These are phyloP conservation scores for Chelidonichthys spinosus DNA, from an alignment of 2,797 vertebrate species.

Conservation along the genomic window DNA sequence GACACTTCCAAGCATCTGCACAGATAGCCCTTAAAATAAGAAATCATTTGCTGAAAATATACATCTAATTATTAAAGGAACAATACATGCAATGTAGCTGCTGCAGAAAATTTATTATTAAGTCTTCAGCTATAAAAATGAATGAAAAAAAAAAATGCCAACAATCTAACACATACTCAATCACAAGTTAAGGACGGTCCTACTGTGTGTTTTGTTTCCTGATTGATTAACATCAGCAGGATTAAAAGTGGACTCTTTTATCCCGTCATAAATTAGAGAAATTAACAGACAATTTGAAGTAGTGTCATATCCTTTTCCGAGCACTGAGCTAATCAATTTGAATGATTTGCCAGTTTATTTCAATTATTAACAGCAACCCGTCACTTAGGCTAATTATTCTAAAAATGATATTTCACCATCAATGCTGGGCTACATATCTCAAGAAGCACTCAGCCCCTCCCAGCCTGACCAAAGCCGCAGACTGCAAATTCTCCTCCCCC, in stretches of 20 bases:
- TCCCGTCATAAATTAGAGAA: conserved; percentile 62
- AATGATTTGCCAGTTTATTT: conserved; percentile 79
- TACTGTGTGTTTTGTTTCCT: conserved; percentile 7
- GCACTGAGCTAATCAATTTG: conserved; percentile 75
- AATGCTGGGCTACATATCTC: conserved; percentile 67
- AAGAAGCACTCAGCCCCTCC: conserved; percentile 68
- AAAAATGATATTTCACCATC: conserved; percentile 83
- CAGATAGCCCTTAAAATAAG: neutral
- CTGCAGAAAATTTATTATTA: neutral
- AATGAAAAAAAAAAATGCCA: neutral
- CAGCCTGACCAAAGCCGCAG: conserved; percentile 62
- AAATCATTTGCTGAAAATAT: neutral
- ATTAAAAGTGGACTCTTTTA: conserved; percentile 35
- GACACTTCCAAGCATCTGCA: conserved; percentile 48
- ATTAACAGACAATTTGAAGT: conserved; percentile 75
- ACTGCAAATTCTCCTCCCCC: conserved; percentile 73
- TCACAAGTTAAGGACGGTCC: neutral
- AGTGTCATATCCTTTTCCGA: conserved; percentile 68
- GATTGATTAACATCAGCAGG: conserved; percentile 18
- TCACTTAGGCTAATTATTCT: conserved; percentile 79
- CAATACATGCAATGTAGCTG: neutral
- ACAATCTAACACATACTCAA: neutral
- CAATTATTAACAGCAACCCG: conserved; percentile 76
- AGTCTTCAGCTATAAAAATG: neutral
- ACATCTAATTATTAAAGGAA: neutral